Percentiles rank a stretch among this genome's conserved stretches.
Conservation (phyloP, 2,888 invertebrate species). For the Amphipoea oculea region DNA sequence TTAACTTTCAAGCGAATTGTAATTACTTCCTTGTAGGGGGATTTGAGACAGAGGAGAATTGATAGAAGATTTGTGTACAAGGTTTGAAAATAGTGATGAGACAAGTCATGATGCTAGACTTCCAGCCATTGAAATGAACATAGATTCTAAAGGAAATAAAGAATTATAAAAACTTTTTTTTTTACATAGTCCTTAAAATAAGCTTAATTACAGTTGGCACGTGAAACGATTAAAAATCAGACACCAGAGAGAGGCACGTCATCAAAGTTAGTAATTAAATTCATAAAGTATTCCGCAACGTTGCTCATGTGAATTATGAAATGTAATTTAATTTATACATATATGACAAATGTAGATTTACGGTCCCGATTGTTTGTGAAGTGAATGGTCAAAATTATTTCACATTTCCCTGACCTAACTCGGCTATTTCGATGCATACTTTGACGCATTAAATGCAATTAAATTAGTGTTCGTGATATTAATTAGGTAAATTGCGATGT, state of each 20-base stretch:
- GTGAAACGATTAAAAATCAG: slow-evolving; percentile 61
- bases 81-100: background rate
- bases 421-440: slow-evolving; percentile 24
- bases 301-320: slow-evolving; percentile 61
- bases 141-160: slow-evolving; percentile 6
- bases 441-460: slow-evolving; percentile 26
- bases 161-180: slow-evolving; percentile 8
- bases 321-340: slow-evolving; percentile 62
- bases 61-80: background rate
- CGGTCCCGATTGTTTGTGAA: slow-evolving; percentile 46
- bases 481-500: background rate
- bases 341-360: slow-evolving; percentile 57
- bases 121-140: background rate
- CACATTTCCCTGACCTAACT: slow-evolving; percentile 27
- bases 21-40: slow-evolving; percentile 25
- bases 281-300: slow-evolving; percentile 63
- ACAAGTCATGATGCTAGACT: background rate
- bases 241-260: slow-evolving; percentile 55
- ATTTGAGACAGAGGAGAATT: background rate
- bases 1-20: slow-evolving; percentile 42
- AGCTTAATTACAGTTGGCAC: slow-evolving; percentile 35
- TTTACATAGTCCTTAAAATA: slow-evolving; percentile 17
- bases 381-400: slow-evolving; percentile 45
- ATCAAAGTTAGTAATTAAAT: slow-evolving; percentile 67
- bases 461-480: slow-evolving; percentile 1